Conservation (phyloP, 2,113 vertebrate species). For the Morphnarchus princeps region DNA sequence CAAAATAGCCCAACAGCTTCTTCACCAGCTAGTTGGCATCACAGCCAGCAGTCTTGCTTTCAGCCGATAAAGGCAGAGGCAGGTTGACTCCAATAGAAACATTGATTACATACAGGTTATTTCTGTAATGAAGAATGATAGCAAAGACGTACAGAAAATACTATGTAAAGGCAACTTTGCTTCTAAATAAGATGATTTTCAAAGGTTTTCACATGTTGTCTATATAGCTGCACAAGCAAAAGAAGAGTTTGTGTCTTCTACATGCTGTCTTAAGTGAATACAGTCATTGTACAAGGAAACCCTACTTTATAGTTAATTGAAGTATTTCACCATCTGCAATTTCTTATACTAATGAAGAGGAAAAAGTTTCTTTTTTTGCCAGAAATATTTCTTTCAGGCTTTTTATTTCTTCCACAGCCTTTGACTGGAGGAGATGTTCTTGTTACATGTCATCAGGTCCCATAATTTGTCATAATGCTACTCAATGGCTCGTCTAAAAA, state of each 20-base stretch:
- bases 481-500: conserved; percentile 22
- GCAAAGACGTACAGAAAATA: neutral
- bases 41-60: neutral
- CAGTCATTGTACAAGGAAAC: neutral
- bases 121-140: neutral
- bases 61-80: neutral
- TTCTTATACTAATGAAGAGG: conserved; percentile 24
- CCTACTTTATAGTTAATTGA: neutral
- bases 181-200: neutral
- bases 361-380: neutral
- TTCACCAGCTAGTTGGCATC: neutral
- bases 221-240: neutral
- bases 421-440: conserved; percentile 24
- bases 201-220: neutral
- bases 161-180: neutral
- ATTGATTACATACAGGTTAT: fast-evolving
- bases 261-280: neutral
- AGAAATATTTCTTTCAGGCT: neutral
- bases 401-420: conserved; percentile 37
- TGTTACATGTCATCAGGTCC: conserved; percentile 22
- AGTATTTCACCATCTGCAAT: neutral
- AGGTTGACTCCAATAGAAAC: neutral
- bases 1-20: neutral
- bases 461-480: conserved; percentile 37
- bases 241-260: neutral